Evolutionary conservation across 2,113 vertebrate species (phyloP), one percentile per base, ranked within the genome.

Genomic region (Cricetomys ansorgei): DNA sequence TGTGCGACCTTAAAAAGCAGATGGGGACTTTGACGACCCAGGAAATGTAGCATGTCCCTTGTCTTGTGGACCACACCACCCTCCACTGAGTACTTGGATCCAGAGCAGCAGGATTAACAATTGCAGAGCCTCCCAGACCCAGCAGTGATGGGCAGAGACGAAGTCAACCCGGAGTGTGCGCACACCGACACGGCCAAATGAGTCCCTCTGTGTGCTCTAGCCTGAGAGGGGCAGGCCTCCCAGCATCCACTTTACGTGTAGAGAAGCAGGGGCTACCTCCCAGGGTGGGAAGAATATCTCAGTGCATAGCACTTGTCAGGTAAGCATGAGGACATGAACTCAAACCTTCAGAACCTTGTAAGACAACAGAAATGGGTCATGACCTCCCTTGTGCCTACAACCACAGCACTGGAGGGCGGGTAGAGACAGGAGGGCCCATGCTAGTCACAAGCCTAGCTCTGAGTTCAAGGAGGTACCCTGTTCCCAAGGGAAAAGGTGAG

Each of bases 131-230:
- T 73, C 62, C 76, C 53, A 59, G 73, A 25, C 8, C 29, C 40
- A 57, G 9, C 4, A 34, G 25, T 11, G 7, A 57, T 11, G 53
- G 3, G 15, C 11, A 31, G 19, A 55, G 31, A 34, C 5, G 45
- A 88, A 40, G 27, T 4, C 37, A 29, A 5, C 13, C 37, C 53
- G 23, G 7, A 7, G 5, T 3, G 16, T 0, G n/a, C 37, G 43
- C 37, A 37, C n/a, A 50, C 55, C 11, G 5, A 34, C 43, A 31
- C 1, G 59, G 79, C 62, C 17, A 76, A 55, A 53, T 40, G 6
- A 45, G 57, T 25, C 23, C 29, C 70, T 12, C 0, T 8, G 7
- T 59, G 27, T 1, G 2, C 0, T 0, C 13, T 0, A 11, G 62
- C 45, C 81, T 7, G 37, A 57, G 73, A 76, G 45, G 59, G 90